Conservation (phyloP, 2,888 invertebrate species). For the Smittia sp. region DNA sequence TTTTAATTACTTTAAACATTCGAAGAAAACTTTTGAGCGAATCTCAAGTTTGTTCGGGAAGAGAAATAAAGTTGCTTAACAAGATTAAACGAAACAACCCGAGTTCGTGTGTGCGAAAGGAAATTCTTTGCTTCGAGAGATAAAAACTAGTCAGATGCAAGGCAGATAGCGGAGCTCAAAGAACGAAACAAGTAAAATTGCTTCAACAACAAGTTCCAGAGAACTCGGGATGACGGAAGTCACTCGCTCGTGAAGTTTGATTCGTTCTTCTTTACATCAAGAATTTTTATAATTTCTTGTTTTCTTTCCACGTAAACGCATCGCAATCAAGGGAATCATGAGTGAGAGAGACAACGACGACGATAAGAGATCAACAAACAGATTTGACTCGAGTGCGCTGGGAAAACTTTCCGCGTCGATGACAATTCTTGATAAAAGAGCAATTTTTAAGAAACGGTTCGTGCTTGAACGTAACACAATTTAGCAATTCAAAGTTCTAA, state of each 20-base stretch:
- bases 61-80: neutral
- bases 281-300: neutral
- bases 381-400: neutral
- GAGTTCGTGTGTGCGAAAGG: neutral
- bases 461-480: too few species aligned
- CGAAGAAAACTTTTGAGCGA: too few species aligned
- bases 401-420: conserved; percentile 1
- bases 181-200: neutral
- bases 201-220: too few species aligned
- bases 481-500: too few species aligned
- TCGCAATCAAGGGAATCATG: neutral
- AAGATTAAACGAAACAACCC: neutral
- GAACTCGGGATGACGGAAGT: too few species aligned
- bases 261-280: too few species aligned
- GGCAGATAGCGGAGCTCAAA: neutral
- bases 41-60: too few species aligned
- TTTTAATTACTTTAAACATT: too few species aligned
- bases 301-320: neutral
- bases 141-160: neutral
- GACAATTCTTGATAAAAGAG: neutral
- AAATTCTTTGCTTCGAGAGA: neutral
- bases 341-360: neutral
- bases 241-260: too few species aligned
- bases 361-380: conserved; percentile 10
- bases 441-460: too few species aligned